A percentile compares a stretch with the other conserved stretches of the same genome.
Conservation (phyloP, 2,113 vertebrate genomes). For the Antechinus stuartii region DNA sequence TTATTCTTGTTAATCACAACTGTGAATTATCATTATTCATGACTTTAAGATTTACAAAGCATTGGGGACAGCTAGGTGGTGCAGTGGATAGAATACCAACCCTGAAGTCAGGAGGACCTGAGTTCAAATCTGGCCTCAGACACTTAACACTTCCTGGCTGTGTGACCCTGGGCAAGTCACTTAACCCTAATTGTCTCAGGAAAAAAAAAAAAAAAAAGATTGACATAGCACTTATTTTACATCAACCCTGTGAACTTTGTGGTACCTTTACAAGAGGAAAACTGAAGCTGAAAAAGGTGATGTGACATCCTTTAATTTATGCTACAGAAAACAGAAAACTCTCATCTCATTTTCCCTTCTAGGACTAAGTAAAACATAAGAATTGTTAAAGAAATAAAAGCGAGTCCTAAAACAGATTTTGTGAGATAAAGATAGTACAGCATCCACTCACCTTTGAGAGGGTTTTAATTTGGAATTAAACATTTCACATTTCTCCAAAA, state of each 20-base stretch:
- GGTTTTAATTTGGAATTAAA: not conserved
- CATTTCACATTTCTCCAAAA: not conserved
- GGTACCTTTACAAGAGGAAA: not conserved
- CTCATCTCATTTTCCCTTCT: not conserved
- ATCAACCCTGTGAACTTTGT: not conserved
- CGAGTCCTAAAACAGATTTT: slow-evolving; percentile 8
- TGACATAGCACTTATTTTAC: not conserved
- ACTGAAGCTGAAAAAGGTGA: not conserved
- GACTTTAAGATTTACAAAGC: not conserved
- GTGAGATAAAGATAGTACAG: not conserved
- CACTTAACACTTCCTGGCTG: no score
- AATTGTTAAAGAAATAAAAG: not conserved
- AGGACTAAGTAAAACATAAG: not conserved
- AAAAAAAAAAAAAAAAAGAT: not conserved
- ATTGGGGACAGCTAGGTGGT: no score
- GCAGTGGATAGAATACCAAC: no score
- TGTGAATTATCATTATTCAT: not conserved
- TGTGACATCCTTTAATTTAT: not conserved
- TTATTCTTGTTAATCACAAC: not conserved
- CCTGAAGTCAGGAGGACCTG: no score
- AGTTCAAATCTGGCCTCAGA: no score
- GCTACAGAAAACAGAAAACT: not conserved
- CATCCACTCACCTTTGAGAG: not conserved
- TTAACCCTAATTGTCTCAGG: no score
- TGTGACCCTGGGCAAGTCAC: no score